Evolutionary conservation across 2,888 invertebrate species (phyloP).

Genomic region (Bruchidius siliquastri): DNA sequence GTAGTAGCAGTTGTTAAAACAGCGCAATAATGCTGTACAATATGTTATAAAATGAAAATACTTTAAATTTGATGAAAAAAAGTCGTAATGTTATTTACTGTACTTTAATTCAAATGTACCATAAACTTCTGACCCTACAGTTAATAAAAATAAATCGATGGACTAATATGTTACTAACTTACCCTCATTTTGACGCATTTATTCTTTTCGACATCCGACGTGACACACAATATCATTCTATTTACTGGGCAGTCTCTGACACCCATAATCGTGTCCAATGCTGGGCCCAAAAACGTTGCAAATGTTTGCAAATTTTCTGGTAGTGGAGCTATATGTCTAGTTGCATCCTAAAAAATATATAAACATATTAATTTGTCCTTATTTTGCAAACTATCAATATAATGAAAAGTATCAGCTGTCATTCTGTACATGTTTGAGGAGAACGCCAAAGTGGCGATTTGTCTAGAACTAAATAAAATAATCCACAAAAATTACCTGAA

Average conservation of each 20-base stretch:
- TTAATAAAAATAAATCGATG: neutral
- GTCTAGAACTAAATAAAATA: neutral
- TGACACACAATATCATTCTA: constrained; percentile 83
- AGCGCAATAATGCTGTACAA: no score
- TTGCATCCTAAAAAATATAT: constrained; percentile 59
- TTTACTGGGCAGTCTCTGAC: constrained; percentile 80
- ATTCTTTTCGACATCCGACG: constrained; percentile 82
- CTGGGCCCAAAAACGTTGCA: constrained; percentile 64
- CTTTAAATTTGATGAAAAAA: no score
- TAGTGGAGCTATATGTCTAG: constrained; percentile 61
- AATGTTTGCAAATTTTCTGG: constrained; percentile 74
- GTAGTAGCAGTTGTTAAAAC: no score
- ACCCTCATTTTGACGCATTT: constrained; percentile 92
- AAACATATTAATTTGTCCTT: no score
- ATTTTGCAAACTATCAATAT: constrained; percentile 8
- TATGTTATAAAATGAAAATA: no score
- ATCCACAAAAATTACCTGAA: constrained; percentile 57
- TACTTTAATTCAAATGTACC: no score
- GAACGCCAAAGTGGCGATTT: no score
- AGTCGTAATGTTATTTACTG: no score
- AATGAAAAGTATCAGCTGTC: neutral
- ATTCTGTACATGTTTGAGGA: no score
- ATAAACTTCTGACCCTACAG: no score
- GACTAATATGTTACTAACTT: constrained; percentile 31
- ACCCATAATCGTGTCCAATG: constrained; percentile 66